Percentiles rank a stretch among this genome's conserved stretches.
Conservation (phyloP, 2,797 vertebrate genomes). For the Chelon auratus region DNA sequence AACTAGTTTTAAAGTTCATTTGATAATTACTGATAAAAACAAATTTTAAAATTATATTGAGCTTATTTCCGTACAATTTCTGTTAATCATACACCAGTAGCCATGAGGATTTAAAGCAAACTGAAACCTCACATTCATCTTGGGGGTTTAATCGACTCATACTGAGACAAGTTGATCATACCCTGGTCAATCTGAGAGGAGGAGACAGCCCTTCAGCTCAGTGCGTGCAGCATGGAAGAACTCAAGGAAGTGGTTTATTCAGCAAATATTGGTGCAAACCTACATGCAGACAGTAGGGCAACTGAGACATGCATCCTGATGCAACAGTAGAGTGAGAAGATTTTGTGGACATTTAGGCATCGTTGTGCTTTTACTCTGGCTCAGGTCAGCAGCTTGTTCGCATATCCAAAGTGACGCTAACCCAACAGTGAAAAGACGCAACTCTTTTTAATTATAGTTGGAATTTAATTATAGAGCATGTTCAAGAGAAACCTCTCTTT, state of each 20-base stretch:
- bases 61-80: no score
- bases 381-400: background rate
- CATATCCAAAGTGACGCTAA: no score
- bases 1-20: background rate
- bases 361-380: background rate
- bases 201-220: slow-evolving; percentile 1
- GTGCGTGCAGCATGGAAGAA: background rate
- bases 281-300: slow-evolving; percentile 27
- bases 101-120: no score
- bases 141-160: no score
- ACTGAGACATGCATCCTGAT: slow-evolving; percentile 39
- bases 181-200: background rate
- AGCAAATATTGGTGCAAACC: slow-evolving; percentile 45
- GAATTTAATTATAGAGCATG: no score
- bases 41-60: no score
- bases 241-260: slow-evolving; percentile 67
- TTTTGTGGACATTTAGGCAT: slow-evolving; percentile 48
- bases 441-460: no score
- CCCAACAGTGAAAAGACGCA: no score
- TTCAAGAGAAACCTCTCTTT: no score
- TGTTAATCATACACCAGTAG: no score
- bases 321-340: slow-evolving; percentile 18
- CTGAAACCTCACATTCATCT: no score
- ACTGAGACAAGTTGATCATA: background rate
- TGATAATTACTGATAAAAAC: no score